Evolutionary conservation across 2,113 vertebrate species (phyloP), one percentile per base, ranked within the genome.

Genomic region (Malurus cyaneus): DNA sequence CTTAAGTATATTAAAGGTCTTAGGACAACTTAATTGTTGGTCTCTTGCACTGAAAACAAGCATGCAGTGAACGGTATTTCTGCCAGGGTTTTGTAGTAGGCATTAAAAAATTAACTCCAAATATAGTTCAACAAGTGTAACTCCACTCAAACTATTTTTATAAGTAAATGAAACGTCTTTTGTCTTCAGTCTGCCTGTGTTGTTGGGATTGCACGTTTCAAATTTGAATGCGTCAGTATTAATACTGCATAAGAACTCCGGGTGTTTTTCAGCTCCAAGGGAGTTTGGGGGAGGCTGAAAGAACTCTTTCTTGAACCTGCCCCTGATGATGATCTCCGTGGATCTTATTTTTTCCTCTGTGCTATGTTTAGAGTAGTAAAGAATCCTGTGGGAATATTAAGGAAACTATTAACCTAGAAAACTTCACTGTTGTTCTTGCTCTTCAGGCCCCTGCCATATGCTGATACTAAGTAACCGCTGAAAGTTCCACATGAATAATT

Each of bases 391-490:
- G 93, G 95, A 95, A 93, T 96, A 96, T 88, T 71, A 80, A 96
- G 96, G 95, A 97, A 96, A 88, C 92, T 88, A 92, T 95, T 96
- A 97, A 95, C 92, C 76, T 86, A 96, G 90, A 96, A 97, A 94
- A 93, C 64, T 95, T 83, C 52, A 56, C 71, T 93, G 92, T 84
- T 93, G 46, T 80, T 92, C 93, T 93, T 90, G 94, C 72, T 92
- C 36, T 78, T 90, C 50, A 71, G 56, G 79, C 64, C 52, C 32
- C 69, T 69, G 76, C 64, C 28, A 15, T 71, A 78, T 67, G n/a
- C 57, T 95, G 87, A 66, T 56, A 86, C 72, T 67, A 93, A 94
- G 47, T 87, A 76, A 92, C 66, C 26, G 92, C 62, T 77, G 11
- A 84, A 84, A 92, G 61, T n/a, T 66, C 65, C 9, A 9, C 29